Evolutionary conservation across 2,888 invertebrate genomes (phyloP), one percentile per base, ranked within the genome.

Genomic region (Hymenopus coronatus): DNA sequence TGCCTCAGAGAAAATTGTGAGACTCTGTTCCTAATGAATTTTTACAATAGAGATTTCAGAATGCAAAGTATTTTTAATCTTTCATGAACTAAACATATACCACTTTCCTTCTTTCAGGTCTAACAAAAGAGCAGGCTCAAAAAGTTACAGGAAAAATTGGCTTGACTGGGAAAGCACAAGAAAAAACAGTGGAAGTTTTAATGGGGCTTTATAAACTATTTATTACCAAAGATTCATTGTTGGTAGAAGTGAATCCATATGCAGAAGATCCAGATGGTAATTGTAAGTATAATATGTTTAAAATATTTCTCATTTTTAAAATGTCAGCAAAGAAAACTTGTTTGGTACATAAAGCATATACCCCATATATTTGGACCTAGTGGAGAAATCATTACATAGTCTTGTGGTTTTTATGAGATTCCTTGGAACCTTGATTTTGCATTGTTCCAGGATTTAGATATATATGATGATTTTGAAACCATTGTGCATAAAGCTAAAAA

Each of bases 211-310:
- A 98, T 92, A 95, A 96, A 87, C 93, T 99, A 91, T 99, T 99
- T 92, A 93, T 97, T 12, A 96, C 97, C 92, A 97, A 97, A 92
- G 99, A 99, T 94, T 98, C 98, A 2, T 95, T 98, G 28, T 94
- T 98, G 90, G 96, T 98, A 92, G 99, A 99, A 94, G 97, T 99
- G 88, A 99, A 99, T 94, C 99, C 99, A 4, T 97, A 98, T 92
- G 98, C 98, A 70, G 98, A 99, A 93, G 98, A 98, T 93, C 97
- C 97, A 40, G 94, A 96, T 91, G 96, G 96, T 92, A 93, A 96
- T 93, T 97, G 97, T 97, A 94, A 94, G 95, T 91, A 85, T 46
- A 6, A 85, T 85, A 9, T 14, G 25, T 3, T 25, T 84, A 15
- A 28, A 1, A 28, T 84, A 82, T 82, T 25, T 82, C 25, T 82